phyloP scores from a whole-genome alignment of 2,888 invertebrate genomes.

The Sepiola atlantica region DNA sequence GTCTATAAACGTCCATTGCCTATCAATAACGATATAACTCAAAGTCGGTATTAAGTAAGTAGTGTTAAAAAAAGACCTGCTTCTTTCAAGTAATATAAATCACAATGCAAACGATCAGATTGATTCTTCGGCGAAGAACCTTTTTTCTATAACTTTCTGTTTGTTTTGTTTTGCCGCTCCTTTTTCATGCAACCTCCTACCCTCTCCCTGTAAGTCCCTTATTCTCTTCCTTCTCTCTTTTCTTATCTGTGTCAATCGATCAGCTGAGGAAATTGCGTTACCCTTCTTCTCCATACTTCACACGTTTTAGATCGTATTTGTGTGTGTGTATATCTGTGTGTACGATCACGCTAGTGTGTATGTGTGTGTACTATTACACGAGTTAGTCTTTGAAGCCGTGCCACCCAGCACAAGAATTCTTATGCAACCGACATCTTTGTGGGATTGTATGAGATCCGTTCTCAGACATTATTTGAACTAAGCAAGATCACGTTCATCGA shows the following conservation, averaged over 20 bases:
- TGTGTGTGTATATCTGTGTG: no score
- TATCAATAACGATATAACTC: no score
- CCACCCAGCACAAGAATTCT: not conserved
- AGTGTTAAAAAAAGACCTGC: not conserved
- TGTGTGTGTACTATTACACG: not conserved
- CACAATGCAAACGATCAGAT: not conserved
- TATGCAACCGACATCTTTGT: not conserved
- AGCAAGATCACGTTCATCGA: not conserved
- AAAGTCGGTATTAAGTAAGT: no score
- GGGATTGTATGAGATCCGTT: not conserved
- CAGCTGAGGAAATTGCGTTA: no score
- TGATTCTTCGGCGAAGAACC: not conserved
- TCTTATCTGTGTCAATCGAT: no score
- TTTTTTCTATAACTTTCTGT: not conserved
- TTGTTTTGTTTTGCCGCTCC: no score
- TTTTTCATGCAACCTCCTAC: no score
- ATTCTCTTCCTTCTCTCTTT: no score
- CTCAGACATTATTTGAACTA: constrained; percentile 6
- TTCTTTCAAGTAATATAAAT: not conserved
- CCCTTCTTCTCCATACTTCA: no score
- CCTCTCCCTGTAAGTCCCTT: no score
- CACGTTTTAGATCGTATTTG: no score
- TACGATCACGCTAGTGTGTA: not conserved
- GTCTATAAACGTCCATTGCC: no score
- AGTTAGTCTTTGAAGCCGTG: not conserved